A percentile compares a stretch with the other conserved stretches of the same genome.
Evolutionary conservation across 1,140 invertebrate genomes (phyloP).

Genomic region (Conopomorpha cramerella): DNA sequence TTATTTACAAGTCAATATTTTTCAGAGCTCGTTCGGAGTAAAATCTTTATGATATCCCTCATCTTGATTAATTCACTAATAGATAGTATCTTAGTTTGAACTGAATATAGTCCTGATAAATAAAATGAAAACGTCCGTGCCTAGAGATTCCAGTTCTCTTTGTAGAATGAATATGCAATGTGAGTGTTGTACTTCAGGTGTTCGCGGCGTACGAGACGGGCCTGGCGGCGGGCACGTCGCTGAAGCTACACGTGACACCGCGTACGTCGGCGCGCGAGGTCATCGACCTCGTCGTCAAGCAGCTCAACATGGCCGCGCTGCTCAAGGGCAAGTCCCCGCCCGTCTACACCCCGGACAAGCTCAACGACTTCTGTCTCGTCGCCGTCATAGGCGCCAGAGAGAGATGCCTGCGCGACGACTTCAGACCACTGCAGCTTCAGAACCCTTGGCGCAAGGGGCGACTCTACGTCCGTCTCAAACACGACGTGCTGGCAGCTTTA

Average conservation of each 20-base stretch:
- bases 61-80: too few species aligned
- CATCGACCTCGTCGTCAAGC: constrained; percentile 90
- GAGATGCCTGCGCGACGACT: constrained; percentile 89
- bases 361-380: constrained; percentile 89
- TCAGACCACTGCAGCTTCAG: constrained; percentile 87
- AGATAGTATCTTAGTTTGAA: too few species aligned
- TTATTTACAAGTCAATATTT: too few species aligned
- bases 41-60: too few species aligned
- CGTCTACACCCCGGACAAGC: constrained; percentile 78
- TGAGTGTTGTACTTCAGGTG: constrained; percentile 84
- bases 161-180: too few species aligned
- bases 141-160: too few species aligned
- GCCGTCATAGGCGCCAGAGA: constrained; percentile 92
- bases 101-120: too few species aligned
- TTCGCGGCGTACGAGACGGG: constrained; percentile 95
- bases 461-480: constrained; percentile 87
- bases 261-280: constrained; percentile 91
- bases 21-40: too few species aligned
- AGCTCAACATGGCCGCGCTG: constrained; percentile 90
- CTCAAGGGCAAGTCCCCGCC: constrained; percentile 84
- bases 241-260: constrained; percentile 90
- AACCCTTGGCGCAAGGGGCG: constrained; percentile 94
- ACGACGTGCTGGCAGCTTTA: constrained; percentile 84
- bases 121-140: too few species aligned
- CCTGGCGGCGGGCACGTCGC: constrained; percentile 85